Evolutionary conservation across 2,888 invertebrate genomes (phyloP), one percentile per base, ranked within the genome.

Genomic region (Elysia crispata): DNA sequence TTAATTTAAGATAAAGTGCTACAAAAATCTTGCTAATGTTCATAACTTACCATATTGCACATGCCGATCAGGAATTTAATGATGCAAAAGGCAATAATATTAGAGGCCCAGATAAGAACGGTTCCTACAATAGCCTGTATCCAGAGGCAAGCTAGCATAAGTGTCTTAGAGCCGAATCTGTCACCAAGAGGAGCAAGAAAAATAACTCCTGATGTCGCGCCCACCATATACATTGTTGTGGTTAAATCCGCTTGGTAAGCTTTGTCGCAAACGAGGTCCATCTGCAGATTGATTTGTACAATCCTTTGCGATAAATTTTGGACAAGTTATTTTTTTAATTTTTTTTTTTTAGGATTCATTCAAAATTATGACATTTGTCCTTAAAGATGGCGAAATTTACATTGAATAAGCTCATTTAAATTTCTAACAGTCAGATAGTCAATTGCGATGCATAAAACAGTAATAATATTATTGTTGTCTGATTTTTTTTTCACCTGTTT

Each of bases 221-320:
- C 90, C 41, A 87, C 84, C 89, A 90, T 89, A 83, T 88, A 89
- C 74, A 90, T 84, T 11, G 89, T 87, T 0, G 88, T 85, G 18
- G 87, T 84, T 31, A 89, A 82, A 23, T 88, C 87, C 8, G 84
- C 84, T 49, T 86, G 83, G 82, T 87, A 90, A 31, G 83, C 84
- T n/a, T 85, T 69, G 23, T 83, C 83, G 79, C 90, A 90, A 1
- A 90, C 89, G 31, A 90, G 82, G 76, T 88, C 82, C 87, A 86
- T 89, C 90, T 90, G 86, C 15, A 31, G 28, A 41, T 41, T n/a
- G n/a, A n/a, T n/a, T n/a, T n/a, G n/a, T n/a, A n/a, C n/a, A n/a
- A n/a, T n/a, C n/a, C n/a, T n/a, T n/a, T n/a, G n/a, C n/a, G n/a
- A n/a, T n/a, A n/a, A n/a, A n/a, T n/a, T n/a, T n/a, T n/a, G n/a